A percentile compares a stretch with the other conserved stretches of the same genome.
These are phyloP conservation scores for Parus major DNA, from an alignment of 2,113 vertebrate genomes.

Conservation along the genomic window DNA sequence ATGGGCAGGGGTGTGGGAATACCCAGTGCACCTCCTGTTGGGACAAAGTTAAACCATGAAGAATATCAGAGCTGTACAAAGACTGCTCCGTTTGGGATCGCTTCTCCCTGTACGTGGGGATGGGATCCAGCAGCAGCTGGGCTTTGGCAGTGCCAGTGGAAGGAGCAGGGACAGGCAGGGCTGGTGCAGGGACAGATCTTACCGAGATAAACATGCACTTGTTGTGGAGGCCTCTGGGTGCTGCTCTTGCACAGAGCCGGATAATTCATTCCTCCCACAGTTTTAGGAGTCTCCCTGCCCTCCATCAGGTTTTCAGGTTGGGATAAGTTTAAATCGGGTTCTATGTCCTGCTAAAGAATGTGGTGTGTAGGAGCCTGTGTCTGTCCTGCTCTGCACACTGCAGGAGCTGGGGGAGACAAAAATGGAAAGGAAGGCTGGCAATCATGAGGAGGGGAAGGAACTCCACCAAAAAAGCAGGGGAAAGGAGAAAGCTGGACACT, in stretches of 20 bases:
- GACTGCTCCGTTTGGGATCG: accelerated
- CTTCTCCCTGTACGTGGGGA: accelerated
- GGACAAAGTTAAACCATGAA: background rate
- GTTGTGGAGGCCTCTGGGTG: conserved; percentile 46
- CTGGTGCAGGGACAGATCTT: background rate
- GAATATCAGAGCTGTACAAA: background rate
- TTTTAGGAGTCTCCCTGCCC: background rate
- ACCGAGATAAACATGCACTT: background rate
- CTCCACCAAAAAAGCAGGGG: background rate
- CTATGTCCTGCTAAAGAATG: background rate
- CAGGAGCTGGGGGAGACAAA: background rate
- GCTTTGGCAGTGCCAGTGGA: background rate
- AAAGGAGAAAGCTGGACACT: background rate
- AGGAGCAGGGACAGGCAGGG: background rate
- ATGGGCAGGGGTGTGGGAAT: background rate
- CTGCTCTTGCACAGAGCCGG: conserved; percentile 43
- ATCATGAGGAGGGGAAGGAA: background rate
- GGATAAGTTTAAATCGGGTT: background rate
- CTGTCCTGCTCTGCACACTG: background rate
- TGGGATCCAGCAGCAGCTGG: accelerated
- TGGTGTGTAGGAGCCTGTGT: background rate
- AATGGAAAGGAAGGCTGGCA: background rate
- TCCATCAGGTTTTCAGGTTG: background rate
- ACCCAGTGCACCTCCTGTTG: accelerated
- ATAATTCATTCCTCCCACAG: background rate